Conservation (phyloP, 2,797 vertebrate genomes). For the Heterohyrax brucei region DNA sequence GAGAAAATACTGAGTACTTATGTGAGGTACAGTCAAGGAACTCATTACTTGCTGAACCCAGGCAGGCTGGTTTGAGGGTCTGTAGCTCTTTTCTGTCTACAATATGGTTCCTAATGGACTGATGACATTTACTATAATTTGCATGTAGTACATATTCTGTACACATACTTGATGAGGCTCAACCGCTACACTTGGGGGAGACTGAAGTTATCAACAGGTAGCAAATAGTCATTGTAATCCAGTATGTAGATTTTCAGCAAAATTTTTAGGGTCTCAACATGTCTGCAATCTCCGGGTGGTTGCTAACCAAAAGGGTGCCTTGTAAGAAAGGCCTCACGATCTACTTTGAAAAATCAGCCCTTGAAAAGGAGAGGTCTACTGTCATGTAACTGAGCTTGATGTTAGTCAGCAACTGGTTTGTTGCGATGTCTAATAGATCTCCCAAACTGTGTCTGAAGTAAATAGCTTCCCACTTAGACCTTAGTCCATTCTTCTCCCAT, state of each 20-base stretch:
- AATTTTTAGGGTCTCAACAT: not conserved
- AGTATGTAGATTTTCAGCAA: not conserved
- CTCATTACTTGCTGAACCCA: not conserved
- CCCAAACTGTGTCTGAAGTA: not conserved
- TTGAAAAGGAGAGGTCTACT: no score
- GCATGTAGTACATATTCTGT: not conserved
- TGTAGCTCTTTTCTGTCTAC: not conserved
- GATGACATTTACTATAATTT: not conserved
- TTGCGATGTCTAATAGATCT: not conserved
- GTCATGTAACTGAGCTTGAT: no score
- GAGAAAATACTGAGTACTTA: not conserved
- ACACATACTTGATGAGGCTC: no score
- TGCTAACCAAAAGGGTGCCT: no score
- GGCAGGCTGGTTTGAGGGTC: not conserved
- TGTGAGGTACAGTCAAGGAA: not conserved
- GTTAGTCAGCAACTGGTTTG: no score
- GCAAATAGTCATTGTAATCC: not conserved
- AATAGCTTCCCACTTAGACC: slow-evolving; percentile 10
- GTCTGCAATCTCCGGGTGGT: no score
- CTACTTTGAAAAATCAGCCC: no score
- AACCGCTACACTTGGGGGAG: no score
- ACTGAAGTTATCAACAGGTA: not conserved
- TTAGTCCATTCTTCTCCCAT: not conserved
- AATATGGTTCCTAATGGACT: not conserved
- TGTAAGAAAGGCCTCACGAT: no score